Base-by-base conservation (phyloP, 2,888 invertebrate genomes). In the Drosophila rubida region DNA sequence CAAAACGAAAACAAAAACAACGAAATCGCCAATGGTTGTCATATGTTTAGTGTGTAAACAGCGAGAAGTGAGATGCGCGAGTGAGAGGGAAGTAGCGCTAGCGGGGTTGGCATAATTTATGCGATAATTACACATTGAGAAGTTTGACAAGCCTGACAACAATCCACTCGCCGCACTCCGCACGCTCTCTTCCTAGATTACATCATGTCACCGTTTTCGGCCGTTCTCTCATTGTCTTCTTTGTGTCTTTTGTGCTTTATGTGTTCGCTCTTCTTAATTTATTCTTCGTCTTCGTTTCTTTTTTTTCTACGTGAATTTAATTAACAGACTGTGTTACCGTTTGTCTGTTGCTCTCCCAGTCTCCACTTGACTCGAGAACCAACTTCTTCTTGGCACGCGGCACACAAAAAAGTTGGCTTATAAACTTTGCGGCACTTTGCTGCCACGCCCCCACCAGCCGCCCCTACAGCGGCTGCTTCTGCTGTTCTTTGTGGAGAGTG, bases 401-500 rank as follows among this genome's bases (percentile, higher is more conserved):
- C 3, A 19, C 19, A 30, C 11, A 44, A 50, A 69, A 63, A 50
- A 74, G 19, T 54, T 16, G 46, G 39, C 57, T 53, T 76, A 66
- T 50, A 77, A 77, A 75, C 27, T 75, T 75, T 77, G 62, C 55
- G 73, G 68, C 55, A 67, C 77, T 67, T 49, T 50, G 49, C 35
- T 37, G 46, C 48, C 41, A 27, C 45, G 45, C 51, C n/a, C 11
- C 30, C 13, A 41, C 19, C 50, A 11, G 39, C 51, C 49, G 54
- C 51, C 58, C 45, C 64, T 58, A 57, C 51, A 51, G 51, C 16
- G 42, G 22, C n/a, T 19, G 13, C 16, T 42, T 60, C 51, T 37
- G 46, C 14, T 19, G 16, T 16, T 42, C 57, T 57, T 68, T 70
- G 74, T 76, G 80, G 87, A 85, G 82, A 87, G 74, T 85, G 83